Percentiles rank a stretch among this genome's conserved stretches.
These are phyloP conservation scores for Tonatia bakeri DNA, from an alignment of 2,113 vertebrate species.

Conservation along the genomic window DNA sequence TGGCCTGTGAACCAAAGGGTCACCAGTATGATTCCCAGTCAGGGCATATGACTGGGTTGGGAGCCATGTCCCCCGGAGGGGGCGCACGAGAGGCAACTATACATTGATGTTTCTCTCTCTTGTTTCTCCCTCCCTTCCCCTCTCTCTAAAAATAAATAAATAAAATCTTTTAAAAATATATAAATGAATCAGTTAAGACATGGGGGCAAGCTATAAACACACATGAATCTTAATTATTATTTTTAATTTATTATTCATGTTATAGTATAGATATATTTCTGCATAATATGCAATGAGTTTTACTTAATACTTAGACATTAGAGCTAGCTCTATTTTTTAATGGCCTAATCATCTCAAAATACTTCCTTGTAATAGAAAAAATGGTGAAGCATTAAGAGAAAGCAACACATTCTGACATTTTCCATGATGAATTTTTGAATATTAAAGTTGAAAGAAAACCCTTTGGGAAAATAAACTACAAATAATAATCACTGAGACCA, in stretches of 20 bases:
- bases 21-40: no score
- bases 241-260: background rate
- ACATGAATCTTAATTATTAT: background rate
- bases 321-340: background rate
- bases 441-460: background rate
- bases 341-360: background rate
- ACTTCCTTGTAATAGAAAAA: background rate
- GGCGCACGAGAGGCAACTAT: no score
- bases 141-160: no score
- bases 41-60: no score
- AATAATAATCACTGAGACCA: background rate
- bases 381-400: background rate
- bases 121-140: no score
- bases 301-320: background rate
- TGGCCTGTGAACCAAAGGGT: no score
- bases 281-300: background rate
- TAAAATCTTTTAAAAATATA: no score
- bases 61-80: no score
- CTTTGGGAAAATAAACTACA: background rate
- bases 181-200: background rate
- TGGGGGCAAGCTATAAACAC: background rate
- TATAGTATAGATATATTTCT: background rate
- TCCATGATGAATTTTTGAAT: background rate
- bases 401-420: background rate
- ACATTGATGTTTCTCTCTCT: no score